Evolutionary conservation across 2,113 vertebrate genomes (phyloP), one percentile per base, ranked within the genome.

Genomic region (Archilochus colubris): DNA sequence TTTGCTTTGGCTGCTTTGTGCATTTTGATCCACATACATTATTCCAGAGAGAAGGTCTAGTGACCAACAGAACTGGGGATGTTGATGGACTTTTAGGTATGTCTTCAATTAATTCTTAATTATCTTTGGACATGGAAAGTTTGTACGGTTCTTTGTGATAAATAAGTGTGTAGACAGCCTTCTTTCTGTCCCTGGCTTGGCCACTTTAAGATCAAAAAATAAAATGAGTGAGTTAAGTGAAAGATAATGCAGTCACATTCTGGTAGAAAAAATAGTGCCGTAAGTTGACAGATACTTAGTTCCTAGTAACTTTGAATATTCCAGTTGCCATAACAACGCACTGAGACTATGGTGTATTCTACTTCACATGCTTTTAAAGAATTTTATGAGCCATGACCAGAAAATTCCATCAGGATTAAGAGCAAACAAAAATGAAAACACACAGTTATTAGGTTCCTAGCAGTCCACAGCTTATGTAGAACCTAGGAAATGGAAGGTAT

Each of bases 261-360:
- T 63, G 46, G 28, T 81, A 6, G 86, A 79, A 95, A 95, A 88
- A 80, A 81, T 44, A 88, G 38, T 25, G 53, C 31, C 67, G 17
- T 55, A 74, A 58, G 25, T 46, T 79, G 91, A 72, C 30, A 91
- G 76, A 63, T 90, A 59, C 14, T 87, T 88, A 36, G 36, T 77
- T 96, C 62, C 57, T 93, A 63, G 30, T 86, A 67, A 90, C 36
- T 88, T 89, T 75, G 36, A 91, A 61, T 90, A 86, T 91, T 94
- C 40, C 61, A 64, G 80, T 91, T 96, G 69, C 85, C 53, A 90
- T 96, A 95, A 86, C 88, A 88, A 82, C 69, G 40, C 28, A 18
- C 44, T 48, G 64, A 74, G 51, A 72, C 33, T 78, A 27, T 88
- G 33, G 57, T 40, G 51, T 78, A 79, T 95, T 88, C 93, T 78